Percentiles rank a stretch among this genome's conserved stretches.
These are phyloP conservation scores for Xylota segnis DNA, from an alignment of 2,888 invertebrate genomes.

Conservation along the genomic window DNA sequence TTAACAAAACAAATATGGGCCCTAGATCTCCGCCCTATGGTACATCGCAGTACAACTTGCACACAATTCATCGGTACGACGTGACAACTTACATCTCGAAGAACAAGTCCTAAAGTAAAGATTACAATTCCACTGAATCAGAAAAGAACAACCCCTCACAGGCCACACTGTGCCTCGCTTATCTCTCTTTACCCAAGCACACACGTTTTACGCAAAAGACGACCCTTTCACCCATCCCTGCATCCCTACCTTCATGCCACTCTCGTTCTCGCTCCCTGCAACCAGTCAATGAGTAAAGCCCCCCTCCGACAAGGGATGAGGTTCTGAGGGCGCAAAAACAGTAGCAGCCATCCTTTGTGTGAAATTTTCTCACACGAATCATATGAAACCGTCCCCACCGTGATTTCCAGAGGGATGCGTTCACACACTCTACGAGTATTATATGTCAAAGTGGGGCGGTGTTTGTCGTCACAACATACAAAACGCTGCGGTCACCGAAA, in stretches of 20 bases:
- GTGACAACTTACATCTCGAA: no score
- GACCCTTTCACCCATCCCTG: not conserved
- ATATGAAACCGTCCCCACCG: conserved; percentile 8
- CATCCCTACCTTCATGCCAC: no score
- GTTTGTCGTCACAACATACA: conserved; percentile 49
- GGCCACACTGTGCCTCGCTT: conserved; percentile 20
- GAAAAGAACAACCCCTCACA: conserved; percentile 3
- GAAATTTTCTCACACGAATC: conserved; percentile 53
- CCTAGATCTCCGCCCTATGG: no score
- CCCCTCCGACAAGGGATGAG: conserved; percentile 36
- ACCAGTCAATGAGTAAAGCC: conserved; percentile 39
- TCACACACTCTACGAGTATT: conserved; percentile 13
- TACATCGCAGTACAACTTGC: no score
- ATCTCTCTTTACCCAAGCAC: conserved; percentile 62
- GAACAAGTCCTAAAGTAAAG: no score
- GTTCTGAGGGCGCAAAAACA: conserved; percentile 7
- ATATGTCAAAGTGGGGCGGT: conserved; percentile 35
- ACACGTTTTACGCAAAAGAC: conserved; percentile 28
- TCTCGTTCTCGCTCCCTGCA: not conserved
- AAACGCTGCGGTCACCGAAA: conserved; percentile 32
- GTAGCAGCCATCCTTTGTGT: conserved; percentile 31
- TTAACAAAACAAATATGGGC: no score
- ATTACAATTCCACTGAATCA: no score
- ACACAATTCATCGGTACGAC: no score
- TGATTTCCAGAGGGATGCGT: conserved; percentile 51